phyloP scores from a whole-genome alignment of 2,888 invertebrate genomes.

The Dynastes maya region DNA sequence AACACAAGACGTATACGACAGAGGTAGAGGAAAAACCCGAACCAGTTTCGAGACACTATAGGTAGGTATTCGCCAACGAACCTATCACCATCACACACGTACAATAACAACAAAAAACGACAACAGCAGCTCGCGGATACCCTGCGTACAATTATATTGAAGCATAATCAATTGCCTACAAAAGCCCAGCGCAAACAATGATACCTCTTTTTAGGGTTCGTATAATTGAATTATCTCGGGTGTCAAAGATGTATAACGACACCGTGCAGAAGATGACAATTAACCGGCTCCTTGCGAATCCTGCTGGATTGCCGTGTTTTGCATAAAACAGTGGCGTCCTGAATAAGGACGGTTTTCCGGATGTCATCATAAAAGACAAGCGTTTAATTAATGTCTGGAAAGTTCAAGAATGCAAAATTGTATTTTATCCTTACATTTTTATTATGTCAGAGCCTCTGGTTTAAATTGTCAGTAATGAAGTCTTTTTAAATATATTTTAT shows the following conservation, averaged over 20 bases:
- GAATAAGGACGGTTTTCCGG: not conserved
- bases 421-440: no score
- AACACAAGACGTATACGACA: slow-evolving; percentile 20
- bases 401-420: no score
- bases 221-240: slow-evolving; percentile 60
- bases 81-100: slow-evolving; percentile 37
- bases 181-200: slow-evolving; percentile 56
- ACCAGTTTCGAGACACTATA: slow-evolving; percentile 42
- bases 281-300: slow-evolving; percentile 62
- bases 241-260: slow-evolving; percentile 56
- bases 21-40: slow-evolving; percentile 43
- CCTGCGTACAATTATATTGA: slow-evolving; percentile 53
- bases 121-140: slow-evolving; percentile 16
- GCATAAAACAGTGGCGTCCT: slow-evolving; percentile 22
- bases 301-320: slow-evolving; percentile 43
- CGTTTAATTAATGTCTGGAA: no score
- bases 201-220: slow-evolving; percentile 54
- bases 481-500: no score
- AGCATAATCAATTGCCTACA: slow-evolving; percentile 54
- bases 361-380: no score
- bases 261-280: slow-evolving; percentile 65
- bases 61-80: slow-evolving; percentile 27
- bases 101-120: slow-evolving; percentile 44
- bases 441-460: no score
- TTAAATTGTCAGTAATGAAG: no score